Evolutionary conservation across 2,888 invertebrate genomes (phyloP), one percentile per base, ranked within the genome.

Genomic region (Lithophane socia): DNA sequence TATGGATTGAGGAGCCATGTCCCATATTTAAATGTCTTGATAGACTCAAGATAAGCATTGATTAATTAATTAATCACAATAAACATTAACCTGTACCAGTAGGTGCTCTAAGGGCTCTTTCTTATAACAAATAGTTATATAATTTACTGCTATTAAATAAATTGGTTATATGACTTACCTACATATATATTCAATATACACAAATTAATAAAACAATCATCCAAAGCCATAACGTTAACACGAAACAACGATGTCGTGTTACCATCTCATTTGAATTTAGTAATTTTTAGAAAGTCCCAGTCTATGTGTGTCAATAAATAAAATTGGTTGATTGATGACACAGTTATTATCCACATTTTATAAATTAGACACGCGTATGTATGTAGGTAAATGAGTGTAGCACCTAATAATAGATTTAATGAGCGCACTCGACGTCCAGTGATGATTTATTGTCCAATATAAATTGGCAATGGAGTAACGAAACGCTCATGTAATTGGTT

Each of bases 401-500:
- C 70, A 85, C 79, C 80, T 84, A 86, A 84, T 87, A 87, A 87
- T 87, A 82, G 83, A 82, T 87, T 85, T 86, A 87, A 87, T 87
- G 88, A 87, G 87, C 86, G 58, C 64, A 84, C 67, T 83, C 67
- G 86, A 86, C 80, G 87, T 87, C 80, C 70, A 58, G 72, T 60
- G 58, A 80, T 88, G 88, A 88, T 87, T 89, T 80, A 88, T 89
- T 88, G 82, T 84, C 71, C 84, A 66, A 82, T 80, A 81, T 84
- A 86, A 84, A 85, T 88, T 85, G 80, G 81, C 82, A 83, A 76
- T 78, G 72, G 80, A 85, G 78, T 80, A 81, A 86, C 82, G 79
- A 83, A 87, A 85, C 74, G 77, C 64, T 80, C 82, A 73, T 77
- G 65, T 84, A 88, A 88, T 88, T 86, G 82, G 76, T 86, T 75